phyloP scores from a whole-genome alignment of 2,113 vertebrate genomes.

The Otus sunia region DNA sequence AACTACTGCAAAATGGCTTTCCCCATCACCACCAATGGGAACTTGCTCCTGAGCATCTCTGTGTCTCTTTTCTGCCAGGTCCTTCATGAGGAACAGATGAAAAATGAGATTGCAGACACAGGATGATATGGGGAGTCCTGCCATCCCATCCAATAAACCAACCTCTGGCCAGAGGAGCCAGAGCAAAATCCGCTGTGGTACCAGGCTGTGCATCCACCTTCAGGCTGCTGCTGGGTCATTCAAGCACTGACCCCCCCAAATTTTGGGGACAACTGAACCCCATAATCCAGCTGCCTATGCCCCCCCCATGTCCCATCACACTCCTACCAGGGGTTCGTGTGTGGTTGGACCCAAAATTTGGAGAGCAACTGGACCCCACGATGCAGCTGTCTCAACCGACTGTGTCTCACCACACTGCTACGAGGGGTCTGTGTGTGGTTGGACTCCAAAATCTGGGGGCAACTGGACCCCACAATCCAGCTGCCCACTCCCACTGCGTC shows the following conservation, averaged over 20 bases:
- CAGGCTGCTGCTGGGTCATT: not conserved
- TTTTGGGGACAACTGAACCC: not conserved
- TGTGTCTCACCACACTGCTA: not conserved
- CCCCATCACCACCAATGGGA: not conserved
- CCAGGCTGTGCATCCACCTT: not conserved
- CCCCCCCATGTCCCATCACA: fast-evolving
- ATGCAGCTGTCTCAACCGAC: not conserved
- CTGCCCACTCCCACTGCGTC: not conserved
- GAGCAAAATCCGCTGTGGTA: fast-evolving
- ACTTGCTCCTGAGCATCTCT: not conserved
- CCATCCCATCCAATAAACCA: not conserved
- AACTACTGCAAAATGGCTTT: not conserved
- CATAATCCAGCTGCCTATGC: not conserved
- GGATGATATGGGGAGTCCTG: not conserved
- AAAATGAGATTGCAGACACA: not conserved
- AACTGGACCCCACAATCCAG: not conserved
- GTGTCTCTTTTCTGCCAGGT: not conserved
- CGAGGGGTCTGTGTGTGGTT: fast-evolving
- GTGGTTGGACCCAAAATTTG: not conserved
- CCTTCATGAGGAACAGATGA: not conserved
- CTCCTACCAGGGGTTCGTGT: not conserved
- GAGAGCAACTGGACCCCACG: not conserved
- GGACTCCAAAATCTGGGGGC: not conserved
- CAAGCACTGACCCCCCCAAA: not conserved
- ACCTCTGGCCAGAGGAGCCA: not conserved